Evolutionary conservation across 1,140 invertebrate species (phyloP).

Genomic region (Mamestra configurata): DNA sequence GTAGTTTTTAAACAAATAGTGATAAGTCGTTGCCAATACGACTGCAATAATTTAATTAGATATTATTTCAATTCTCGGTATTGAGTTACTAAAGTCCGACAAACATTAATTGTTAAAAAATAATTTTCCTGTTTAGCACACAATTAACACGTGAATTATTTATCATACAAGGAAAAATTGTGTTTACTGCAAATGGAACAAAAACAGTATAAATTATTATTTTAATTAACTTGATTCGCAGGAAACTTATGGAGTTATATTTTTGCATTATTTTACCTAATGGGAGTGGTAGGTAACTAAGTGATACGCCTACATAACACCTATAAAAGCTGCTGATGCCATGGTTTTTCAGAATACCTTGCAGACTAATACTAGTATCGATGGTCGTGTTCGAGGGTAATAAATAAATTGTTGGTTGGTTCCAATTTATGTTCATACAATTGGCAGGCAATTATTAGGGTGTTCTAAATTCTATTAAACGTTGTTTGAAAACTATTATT

Average conservation of each 20-base stretch:
- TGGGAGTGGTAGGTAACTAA: background rate
- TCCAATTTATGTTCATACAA: no score
- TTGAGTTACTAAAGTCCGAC: background rate
- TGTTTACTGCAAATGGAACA: background rate
- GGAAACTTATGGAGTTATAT: slow-evolving; percentile 7
- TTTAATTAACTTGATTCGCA: background rate
- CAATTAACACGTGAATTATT: background rate
- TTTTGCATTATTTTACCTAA: background rate
- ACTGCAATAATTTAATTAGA: background rate
- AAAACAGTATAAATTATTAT: background rate
- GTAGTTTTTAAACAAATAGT: no score
- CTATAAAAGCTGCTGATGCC: no score
- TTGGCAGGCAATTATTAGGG: no score
- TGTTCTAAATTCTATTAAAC: no score
- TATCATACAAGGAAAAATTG: slow-evolving; percentile 9
- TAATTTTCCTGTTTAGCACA: slow-evolving; percentile 4
- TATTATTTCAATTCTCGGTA: background rate
- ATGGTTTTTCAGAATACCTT: no score
- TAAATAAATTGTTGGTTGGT: no score
- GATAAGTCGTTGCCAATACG: no score
- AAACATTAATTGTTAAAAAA: background rate
- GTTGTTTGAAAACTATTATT: no score
- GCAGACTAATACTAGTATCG: no score
- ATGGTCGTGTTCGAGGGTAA: no score
- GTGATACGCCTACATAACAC: no score